Evolutionary conservation across 2,888 invertebrate genomes (phyloP).

Genomic region (Notodonta dromedarius): DNA sequence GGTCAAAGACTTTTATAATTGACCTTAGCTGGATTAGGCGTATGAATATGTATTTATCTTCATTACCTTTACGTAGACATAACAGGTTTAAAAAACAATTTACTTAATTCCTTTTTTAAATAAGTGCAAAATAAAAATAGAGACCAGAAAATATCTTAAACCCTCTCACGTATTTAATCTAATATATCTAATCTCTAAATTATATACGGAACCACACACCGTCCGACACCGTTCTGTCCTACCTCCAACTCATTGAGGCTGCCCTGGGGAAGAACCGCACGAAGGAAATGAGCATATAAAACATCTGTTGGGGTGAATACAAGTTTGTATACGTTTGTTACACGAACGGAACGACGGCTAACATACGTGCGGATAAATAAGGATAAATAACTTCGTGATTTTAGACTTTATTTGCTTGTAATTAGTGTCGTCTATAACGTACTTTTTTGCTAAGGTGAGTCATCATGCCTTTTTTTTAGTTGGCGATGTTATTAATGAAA

Average conservation of each 20-base stretch:
- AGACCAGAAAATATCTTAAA: background rate
- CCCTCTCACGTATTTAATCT: no score
- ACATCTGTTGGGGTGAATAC: constrained; percentile 32
- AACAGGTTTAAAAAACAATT: no score
- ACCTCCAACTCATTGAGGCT: constrained; percentile 9
- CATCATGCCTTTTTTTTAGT: background rate
- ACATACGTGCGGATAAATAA: background rate
- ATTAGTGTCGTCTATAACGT: background rate
- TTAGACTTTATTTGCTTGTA: background rate
- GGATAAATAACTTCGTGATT: constrained; percentile 1
- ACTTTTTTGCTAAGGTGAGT: background rate
- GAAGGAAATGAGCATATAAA: constrained; percentile 45
- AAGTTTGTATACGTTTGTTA: constrained; percentile 34
- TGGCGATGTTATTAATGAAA: no score
- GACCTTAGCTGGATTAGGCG: no score
- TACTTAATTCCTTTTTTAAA: no score
- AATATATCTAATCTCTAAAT: no score
- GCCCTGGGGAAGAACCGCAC: constrained; percentile 53
- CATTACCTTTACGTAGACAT: no score
- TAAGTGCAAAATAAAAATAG: background rate
- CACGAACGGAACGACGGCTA: background rate
- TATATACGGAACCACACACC: constrained; percentile 20
- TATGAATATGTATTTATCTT: no score
- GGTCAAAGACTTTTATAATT: no score
- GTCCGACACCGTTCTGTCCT: background rate